phyloP scores from a whole-genome alignment of 2,888 invertebrate species.

The Rhyacophila evoluta region DNA sequence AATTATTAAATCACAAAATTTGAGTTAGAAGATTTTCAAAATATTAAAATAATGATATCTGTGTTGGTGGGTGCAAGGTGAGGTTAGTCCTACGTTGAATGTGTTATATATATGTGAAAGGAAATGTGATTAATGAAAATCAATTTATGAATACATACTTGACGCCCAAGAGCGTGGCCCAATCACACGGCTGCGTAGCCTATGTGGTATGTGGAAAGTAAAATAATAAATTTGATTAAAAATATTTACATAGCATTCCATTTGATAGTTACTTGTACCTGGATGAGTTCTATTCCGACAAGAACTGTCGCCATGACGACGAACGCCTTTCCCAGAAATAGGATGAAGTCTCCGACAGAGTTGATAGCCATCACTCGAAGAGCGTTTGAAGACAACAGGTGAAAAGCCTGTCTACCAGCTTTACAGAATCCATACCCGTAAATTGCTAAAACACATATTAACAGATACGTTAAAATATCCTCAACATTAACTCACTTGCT shows the following conservation, averaged over 20 bases:
- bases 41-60: no score
- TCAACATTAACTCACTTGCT: not conserved
- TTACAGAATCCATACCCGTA: constrained; percentile 75
- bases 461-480: not conserved
- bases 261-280: constrained; percentile 61
- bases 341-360: constrained; percentile 80
- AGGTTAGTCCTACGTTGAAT: no score
- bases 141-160: not conserved
- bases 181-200: no score
- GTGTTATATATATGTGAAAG: no score
- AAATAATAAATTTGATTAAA: not conserved
- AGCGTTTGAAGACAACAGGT: constrained; percentile 72
- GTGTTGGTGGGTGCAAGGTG: no score
- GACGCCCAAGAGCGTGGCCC: no score
- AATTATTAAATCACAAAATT: no score
- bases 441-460: constrained; percentile 67
- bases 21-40: no score
- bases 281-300: constrained; percentile 71
- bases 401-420: constrained; percentile 74
- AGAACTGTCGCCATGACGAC: constrained; percentile 74
- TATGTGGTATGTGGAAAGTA: not conserved
- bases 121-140: not conserved
- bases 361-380: constrained; percentile 78
- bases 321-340: constrained; percentile 76
- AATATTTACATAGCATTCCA: not conserved